Evolutionary conservation across 1,140 invertebrate genomes (phyloP).

Genomic region (Drosophila kohkoa): DNA sequence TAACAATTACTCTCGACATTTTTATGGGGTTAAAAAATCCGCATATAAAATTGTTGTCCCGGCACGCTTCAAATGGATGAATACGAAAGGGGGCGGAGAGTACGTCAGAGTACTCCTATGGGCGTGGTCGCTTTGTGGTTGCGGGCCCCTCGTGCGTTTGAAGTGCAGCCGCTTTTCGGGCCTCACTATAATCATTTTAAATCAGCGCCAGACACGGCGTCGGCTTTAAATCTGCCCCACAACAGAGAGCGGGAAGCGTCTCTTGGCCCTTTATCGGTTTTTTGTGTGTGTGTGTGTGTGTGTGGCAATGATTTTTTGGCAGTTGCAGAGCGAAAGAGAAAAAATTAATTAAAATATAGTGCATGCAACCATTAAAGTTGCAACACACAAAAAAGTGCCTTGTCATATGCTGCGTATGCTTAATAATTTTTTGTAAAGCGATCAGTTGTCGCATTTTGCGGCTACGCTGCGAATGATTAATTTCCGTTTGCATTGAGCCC

Average conservation of each 20-base stretch:
- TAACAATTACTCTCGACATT: conserved; percentile 40
- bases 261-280: neutral
- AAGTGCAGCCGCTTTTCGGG: conserved; percentile 24
- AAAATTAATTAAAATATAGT: conserved; percentile 75
- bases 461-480: conserved; percentile 47
- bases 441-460: conserved; percentile 8
- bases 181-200: conserved; percentile 59
- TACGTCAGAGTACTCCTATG: neutral
- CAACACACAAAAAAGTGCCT: conserved; percentile 34
- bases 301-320: conserved; percentile 20
- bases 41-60: conserved; percentile 21
- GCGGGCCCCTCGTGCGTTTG: conserved; percentile 24
- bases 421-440: conserved; percentile 30
- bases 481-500: conserved; percentile 50
- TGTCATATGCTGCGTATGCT: conserved; percentile 45
- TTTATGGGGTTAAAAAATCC: conserved; percentile 14
- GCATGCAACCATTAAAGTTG: conserved; percentile 72
- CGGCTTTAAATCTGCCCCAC: conserved; percentile 24
- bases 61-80: conserved; percentile 20
- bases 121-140: conserved; percentile 38
- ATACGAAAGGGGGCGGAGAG: neutral
- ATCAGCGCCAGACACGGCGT: conserved; percentile 55
- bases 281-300: neutral
- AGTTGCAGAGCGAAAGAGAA: conserved; percentile 18
- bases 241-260: neutral